Conservation (phyloP, 2,888 invertebrate genomes). For the Patella caerulea region DNA sequence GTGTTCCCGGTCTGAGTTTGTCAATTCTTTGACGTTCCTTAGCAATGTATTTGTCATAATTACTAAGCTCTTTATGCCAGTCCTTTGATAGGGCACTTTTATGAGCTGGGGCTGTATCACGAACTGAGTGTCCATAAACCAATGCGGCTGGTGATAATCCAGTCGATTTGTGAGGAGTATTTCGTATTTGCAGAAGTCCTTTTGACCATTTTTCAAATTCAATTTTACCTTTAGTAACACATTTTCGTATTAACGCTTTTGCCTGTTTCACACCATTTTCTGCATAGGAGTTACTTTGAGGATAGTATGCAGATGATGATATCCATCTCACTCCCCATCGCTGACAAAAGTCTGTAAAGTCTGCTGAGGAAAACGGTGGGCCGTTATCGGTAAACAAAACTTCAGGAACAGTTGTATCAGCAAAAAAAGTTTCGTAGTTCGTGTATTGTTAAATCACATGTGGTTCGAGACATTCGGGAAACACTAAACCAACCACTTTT, state of each 20-base stretch:
- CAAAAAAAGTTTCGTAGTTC: not conserved
- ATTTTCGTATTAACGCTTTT: no score
- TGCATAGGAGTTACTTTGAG: not conserved
- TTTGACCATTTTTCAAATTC: not conserved
- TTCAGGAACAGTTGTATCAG: slow-evolving; percentile 5
- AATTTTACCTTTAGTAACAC: not conserved
- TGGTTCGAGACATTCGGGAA: not conserved
- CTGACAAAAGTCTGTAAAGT: not conserved
- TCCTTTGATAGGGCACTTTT: not conserved
- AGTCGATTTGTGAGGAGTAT: not conserved
- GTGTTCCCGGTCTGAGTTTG: not conserved
- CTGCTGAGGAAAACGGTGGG: not conserved
- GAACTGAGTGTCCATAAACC: not conserved
- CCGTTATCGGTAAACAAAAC: not conserved
- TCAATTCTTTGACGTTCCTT: not conserved
- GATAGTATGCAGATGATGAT: not conserved
- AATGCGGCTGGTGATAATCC: not conserved
- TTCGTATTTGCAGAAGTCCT: not conserved
- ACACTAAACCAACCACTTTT: slow-evolving; percentile 4
- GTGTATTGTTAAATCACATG: not conserved
- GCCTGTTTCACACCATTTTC: slow-evolving; percentile 4
- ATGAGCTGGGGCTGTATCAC: not conserved
- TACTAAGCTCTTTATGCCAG: slow-evolving; percentile 1
- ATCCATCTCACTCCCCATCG: slow-evolving; percentile 8
- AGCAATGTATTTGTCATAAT: not conserved